Evolutionary conservation across 2,113 vertebrate species (phyloP).

Genomic region (Pantherophis guttatus): DNA sequence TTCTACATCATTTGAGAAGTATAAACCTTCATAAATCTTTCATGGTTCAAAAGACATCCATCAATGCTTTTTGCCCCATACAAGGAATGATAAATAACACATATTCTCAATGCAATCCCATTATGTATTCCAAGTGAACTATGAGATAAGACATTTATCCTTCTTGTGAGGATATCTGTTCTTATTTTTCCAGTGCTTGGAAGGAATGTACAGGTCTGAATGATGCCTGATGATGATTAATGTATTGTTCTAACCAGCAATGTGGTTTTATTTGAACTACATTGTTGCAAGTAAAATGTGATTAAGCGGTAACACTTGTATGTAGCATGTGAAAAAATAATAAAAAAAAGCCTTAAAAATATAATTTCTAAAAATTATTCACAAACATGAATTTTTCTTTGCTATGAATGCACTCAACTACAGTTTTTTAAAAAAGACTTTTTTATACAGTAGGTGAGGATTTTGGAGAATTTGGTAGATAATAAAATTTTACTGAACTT

Average conservation of each 20-base stretch:
- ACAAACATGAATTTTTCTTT: conserved; percentile 38
- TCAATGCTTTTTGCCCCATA: conserved; percentile 56
- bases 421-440: conserved; percentile 39
- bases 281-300: conserved; percentile 63
- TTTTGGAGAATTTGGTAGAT: not conserved
- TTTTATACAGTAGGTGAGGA: conserved; percentile 25
- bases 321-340: not conserved
- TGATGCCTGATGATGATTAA: conserved; percentile 75
- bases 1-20: conserved; percentile 52
- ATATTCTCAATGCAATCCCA: conserved; percentile 45
- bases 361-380: conserved; percentile 45
- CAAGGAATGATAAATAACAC: conserved; percentile 63
- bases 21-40: conserved; percentile 64
- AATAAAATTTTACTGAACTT: conserved; percentile 19
- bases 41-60: conserved; percentile 47
- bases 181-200: conserved; percentile 52
- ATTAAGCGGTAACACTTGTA: conserved; percentile 52
- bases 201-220: conserved; percentile 55
- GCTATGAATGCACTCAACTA: conserved; percentile 43
- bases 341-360: conserved; percentile 50
- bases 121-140: conserved; percentile 61
- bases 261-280: conserved; percentile 55
- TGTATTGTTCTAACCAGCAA: conserved; percentile 63
- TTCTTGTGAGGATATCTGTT: conserved; percentile 59
- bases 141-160: conserved; percentile 65